Conservation (phyloP, 1,140 invertebrate species). For the Lethrus apterus region DNA sequence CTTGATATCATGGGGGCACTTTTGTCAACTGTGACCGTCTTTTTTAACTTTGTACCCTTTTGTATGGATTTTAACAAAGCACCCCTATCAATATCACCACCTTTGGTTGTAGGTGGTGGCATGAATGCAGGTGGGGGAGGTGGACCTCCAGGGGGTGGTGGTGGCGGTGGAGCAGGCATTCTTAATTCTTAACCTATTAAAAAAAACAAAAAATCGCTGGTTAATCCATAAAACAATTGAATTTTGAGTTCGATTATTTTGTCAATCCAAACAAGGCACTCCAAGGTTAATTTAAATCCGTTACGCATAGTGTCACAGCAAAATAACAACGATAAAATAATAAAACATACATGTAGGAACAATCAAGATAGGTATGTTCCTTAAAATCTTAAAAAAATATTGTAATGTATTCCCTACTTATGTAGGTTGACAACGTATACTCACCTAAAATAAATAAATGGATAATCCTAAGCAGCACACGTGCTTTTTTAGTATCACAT, state of each 20-base stretch:
- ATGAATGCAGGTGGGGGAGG: slow-evolving; percentile 49
- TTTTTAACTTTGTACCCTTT: slow-evolving; percentile 73
- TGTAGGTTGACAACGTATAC: too few species aligned
- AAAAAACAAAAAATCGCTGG: neutral
- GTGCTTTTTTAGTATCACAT: too few species aligned
- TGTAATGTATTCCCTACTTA: too few species aligned
- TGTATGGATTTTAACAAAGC: slow-evolving; percentile 74
- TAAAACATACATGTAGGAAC: neutral
- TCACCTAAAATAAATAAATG: too few species aligned
- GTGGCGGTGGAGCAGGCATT: slow-evolving; percentile 48
- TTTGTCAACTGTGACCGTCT: slow-evolving; percentile 81
- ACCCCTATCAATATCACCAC: slow-evolving; percentile 53
- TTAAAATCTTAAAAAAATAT: too few species aligned
- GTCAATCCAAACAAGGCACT: neutral
- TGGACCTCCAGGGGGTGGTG: slow-evolving; percentile 57
- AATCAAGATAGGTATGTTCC: neutral
- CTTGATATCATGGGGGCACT: slow-evolving; percentile 71
- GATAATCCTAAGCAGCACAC: too few species aligned
- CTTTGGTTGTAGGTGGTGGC: slow-evolving; percentile 39
- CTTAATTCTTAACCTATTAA: slow-evolving; percentile 1
- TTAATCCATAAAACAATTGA: neutral
- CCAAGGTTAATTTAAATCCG: too few species aligned
- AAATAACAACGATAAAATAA: neutral
- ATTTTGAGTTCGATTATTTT: neutral
- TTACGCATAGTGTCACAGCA: too few species aligned